Evolutionary conservation across 1,140 invertebrate species (phyloP).

Genomic region (Drosophila subpulchrella): DNA sequence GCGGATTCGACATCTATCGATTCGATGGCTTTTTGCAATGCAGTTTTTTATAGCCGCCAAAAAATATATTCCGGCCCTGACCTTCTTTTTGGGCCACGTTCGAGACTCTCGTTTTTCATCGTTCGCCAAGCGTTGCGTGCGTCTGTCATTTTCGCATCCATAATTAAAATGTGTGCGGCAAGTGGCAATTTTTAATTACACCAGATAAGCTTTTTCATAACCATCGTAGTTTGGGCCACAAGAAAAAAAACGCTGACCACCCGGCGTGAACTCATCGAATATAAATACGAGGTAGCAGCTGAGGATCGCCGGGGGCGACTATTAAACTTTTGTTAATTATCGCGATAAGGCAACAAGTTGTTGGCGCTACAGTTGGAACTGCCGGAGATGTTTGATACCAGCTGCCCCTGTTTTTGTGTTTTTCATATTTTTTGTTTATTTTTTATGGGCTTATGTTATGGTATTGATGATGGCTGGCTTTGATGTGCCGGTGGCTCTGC

Average conservation of each 20-base stretch:
- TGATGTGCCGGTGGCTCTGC: conserved; percentile 39
- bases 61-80: conserved; percentile 50
- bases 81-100: conserved; percentile 55
- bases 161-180: conserved; percentile 73
- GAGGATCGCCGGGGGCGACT: conserved; percentile 41
- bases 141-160: conserved; percentile 56
- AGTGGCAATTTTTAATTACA: conserved; percentile 67
- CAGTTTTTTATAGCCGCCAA: conserved; percentile 52
- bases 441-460: neutral
- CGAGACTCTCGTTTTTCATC: conserved; percentile 33
- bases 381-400: conserved; percentile 13
- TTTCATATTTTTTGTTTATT: conserved; percentile 29
- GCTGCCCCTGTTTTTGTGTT: conserved; percentile 28
- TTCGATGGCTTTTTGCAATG: conserved; percentile 48
- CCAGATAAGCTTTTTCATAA: conserved; percentile 43
- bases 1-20: conserved; percentile 31
- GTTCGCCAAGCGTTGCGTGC: conserved; percentile 41
- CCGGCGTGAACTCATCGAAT: conserved; percentile 29
- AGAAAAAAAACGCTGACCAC: conserved; percentile 49
- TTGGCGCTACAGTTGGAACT: conserved; percentile 34
- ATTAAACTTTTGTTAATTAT: conserved; percentile 69
- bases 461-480: conserved; percentile 16
- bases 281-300: conserved; percentile 24
- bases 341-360: conserved; percentile 60
- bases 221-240: neutral